phyloP scores from a whole-genome alignment of 2,113 vertebrate species.

The Cyanocitta stelleri region DNA sequence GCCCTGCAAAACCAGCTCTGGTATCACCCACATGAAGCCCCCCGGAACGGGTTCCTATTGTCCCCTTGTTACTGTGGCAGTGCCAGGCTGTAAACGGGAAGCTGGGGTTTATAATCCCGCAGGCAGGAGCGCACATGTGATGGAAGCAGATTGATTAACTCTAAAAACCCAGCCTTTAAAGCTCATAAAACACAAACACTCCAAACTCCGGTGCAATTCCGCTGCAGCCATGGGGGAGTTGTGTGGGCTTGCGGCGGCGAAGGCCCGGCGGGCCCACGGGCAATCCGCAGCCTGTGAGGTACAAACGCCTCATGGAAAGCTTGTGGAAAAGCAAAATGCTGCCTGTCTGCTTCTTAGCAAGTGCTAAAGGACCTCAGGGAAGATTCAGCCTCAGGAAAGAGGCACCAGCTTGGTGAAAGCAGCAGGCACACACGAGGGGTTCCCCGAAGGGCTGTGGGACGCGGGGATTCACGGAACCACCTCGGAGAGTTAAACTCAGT shows the following conservation, averaged over 20 bases:
- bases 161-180: background rate
- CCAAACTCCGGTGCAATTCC: accelerated
- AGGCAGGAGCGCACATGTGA: background rate
- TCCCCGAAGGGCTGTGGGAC: background rate
- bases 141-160: background rate
- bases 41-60: background rate
- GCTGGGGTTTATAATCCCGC: background rate
- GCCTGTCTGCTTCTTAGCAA: background rate
- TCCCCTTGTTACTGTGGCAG: background rate
- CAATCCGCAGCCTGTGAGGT: accelerated
- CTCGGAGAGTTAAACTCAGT: background rate
- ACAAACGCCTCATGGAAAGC: background rate
- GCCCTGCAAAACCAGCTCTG: background rate
- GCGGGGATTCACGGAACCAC: background rate
- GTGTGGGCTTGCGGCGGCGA: accelerated
- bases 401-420: background rate
- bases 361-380: accelerated
- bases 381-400: background rate
- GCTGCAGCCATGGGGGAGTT: background rate
- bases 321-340: background rate
- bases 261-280: background rate
- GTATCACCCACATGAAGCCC: background rate
- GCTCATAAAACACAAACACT: background rate
- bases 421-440: accelerated
- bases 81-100: background rate